These are phyloP conservation scores for Leptopilina boulardi DNA, from an alignment of 1,140 invertebrate genomes.

Conservation along the genomic window DNA sequence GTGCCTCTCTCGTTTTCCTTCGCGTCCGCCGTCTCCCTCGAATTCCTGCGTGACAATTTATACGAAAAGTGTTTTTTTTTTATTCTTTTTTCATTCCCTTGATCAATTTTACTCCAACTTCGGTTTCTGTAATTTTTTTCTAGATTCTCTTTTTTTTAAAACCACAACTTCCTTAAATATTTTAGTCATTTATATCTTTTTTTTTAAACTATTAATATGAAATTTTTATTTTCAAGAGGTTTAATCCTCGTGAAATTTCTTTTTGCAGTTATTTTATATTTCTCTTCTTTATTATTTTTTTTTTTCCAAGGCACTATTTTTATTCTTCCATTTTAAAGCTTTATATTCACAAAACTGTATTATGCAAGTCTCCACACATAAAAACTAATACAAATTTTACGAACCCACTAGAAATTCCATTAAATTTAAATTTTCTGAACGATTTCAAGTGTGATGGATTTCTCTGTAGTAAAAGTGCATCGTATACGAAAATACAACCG, in stretches of 20 bases:
- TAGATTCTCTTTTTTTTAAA: background rate
- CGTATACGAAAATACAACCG: slow-evolving; percentile 16
- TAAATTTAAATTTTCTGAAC: slow-evolving; percentile 26
- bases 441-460: slow-evolving; percentile 14
- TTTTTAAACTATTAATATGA: no score
- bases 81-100: background rate
- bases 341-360: slow-evolving; percentile 13
- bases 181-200: no score
- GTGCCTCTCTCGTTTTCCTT: slow-evolving; percentile 32
- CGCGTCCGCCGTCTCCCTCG: slow-evolving; percentile 36
- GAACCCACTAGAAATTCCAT: slow-evolving; percentile 20
- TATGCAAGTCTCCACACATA: slow-evolving; percentile 7
- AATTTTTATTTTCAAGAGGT: no score
- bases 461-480: slow-evolving; percentile 25
- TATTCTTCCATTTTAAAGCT: background rate
- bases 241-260: no score
- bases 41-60: slow-evolving; percentile 66
- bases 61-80: slow-evolving; percentile 63
- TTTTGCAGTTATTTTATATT: no score
- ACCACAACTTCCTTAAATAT: no score
- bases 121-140: background rate
- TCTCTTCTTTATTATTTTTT: background rate
- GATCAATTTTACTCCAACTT: slow-evolving; percentile 32
- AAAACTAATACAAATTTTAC: slow-evolving; percentile 9
- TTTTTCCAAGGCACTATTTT: background rate